Percentiles rank a stretch among this genome's conserved stretches.
Evolutionary conservation across 1,140 invertebrate species (phyloP).

Genomic region (Samia ricini): DNA sequence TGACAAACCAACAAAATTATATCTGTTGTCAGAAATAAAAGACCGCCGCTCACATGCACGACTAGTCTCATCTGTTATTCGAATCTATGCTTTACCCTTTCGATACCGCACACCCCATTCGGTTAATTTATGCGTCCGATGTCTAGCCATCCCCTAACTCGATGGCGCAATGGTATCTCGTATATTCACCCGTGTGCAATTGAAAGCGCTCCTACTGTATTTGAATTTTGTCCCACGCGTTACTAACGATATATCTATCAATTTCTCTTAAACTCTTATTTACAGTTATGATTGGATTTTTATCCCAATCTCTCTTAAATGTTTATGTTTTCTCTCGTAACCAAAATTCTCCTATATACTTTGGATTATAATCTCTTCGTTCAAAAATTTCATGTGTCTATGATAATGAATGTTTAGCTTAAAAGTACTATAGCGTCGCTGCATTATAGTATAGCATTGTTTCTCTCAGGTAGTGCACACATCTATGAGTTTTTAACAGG

Average conservation of each 20-base stretch:
- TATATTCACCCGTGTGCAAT: conserved; percentile 44
- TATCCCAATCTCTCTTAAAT: no score
- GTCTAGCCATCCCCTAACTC: conserved; percentile 36
- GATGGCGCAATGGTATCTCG: conserved; percentile 22
- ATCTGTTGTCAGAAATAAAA: background rate
- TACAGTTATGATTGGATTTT: no score
- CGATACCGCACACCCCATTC: conserved; percentile 30
- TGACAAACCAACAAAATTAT: background rate
- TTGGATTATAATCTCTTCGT: no score
- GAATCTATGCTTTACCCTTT: conserved; percentile 35
- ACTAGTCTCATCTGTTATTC: background rate
- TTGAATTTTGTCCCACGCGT: background rate
- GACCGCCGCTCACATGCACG: background rate
- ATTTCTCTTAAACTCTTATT: no score
- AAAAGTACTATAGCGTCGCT: background rate
- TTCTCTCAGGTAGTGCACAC: background rate
- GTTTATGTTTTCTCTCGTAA: no score
- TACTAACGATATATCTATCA: background rate
- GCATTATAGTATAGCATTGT: background rate
- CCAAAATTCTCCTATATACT: background rate
- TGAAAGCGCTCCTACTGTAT: conserved; percentile 38
- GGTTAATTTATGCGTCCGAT: conserved; percentile 59
- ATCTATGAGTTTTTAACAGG: conserved; percentile 33
- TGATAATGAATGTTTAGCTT: background rate
- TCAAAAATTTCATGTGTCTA: no score